These are phyloP conservation scores for Phengaris arion DNA, from an alignment of 2,888 invertebrate species.

Conservation along the genomic window DNA sequence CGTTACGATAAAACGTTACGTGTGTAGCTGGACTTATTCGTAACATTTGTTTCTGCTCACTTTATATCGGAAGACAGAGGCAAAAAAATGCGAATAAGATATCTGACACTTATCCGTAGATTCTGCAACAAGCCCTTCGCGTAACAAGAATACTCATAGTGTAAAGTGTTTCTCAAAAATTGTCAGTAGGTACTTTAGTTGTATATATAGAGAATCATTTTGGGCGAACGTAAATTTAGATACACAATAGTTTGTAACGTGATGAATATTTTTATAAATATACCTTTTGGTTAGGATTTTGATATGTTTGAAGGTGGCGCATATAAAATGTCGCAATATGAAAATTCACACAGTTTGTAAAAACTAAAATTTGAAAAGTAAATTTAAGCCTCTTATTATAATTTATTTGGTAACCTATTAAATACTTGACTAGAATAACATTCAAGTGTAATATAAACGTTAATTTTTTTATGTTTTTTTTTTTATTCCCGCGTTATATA, in stretches of 20 bases:
- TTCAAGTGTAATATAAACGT: not conserved
- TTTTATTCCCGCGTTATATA: not conserved
- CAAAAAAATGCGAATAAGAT: too few species aligned
- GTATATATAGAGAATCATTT: not conserved
- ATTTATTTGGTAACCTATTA: not conserved
- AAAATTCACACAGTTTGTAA: not conserved
- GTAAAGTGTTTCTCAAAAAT: conserved; percentile 13
- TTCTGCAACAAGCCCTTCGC: not conserved
- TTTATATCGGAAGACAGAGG: too few species aligned
- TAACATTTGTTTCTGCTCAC: too few species aligned
- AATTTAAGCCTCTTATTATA: not conserved
- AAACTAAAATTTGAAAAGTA: not conserved
- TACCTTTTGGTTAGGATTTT: not conserved
- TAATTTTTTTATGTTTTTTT: not conserved
- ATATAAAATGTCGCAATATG: not conserved
- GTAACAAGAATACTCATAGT: not conserved
- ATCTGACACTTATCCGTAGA: too few species aligned
- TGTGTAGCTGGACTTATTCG: too few species aligned
- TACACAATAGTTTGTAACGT: not conserved
- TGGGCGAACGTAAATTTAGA: not conserved
- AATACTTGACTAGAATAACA: conserved; percentile 3
- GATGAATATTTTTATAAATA: not conserved
- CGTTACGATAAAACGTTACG: too few species aligned
- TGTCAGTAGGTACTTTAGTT: conserved; percentile 10
- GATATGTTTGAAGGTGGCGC: not conserved